These are phyloP conservation scores for Pangasius djambal DNA, from an alignment of 2,797 vertebrate species.

Conservation along the genomic window DNA sequence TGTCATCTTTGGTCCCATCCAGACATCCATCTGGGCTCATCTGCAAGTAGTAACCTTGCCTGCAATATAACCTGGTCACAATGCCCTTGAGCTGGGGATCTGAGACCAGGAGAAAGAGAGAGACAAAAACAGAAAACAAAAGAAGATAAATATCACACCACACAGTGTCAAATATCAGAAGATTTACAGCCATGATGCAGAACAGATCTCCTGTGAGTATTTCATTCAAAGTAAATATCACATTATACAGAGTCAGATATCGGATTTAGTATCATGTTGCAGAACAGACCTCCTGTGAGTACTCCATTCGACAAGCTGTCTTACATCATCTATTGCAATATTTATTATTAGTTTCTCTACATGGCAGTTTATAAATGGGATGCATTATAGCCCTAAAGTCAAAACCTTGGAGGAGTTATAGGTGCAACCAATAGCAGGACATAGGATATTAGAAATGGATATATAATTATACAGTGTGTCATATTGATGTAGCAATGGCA, in stretches of 20 bases:
- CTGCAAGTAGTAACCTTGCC: constrained; percentile 99
- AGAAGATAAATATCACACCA: constrained; percentile 25
- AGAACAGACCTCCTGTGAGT: neutral
- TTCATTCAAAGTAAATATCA: constrained; percentile 23
- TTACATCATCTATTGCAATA: neutral
- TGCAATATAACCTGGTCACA: constrained; percentile 99
- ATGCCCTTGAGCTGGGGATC: constrained; percentile 99
- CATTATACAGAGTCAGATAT: neutral
- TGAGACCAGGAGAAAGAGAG: constrained; percentile 73
- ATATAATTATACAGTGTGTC: neutral
- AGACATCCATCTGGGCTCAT: constrained; percentile 98
- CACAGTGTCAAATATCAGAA: constrained; percentile 6
- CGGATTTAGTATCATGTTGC: constrained; percentile 8
- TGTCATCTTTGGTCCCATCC: constrained; percentile 99
- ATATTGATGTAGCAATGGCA: neutral
- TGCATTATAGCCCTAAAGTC: neutral
- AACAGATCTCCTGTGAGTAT: neutral
- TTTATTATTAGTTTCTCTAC: constrained; percentile 25
- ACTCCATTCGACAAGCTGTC: neutral
- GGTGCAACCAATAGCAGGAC: neutral
- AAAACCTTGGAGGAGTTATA: neutral
- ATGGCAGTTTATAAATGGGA: neutral
- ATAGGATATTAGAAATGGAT: neutral
- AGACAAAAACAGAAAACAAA: constrained; percentile 3
- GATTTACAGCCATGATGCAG: neutral